Conservation (phyloP, 2,888 invertebrate species). For the Sesamia inferens region DNA sequence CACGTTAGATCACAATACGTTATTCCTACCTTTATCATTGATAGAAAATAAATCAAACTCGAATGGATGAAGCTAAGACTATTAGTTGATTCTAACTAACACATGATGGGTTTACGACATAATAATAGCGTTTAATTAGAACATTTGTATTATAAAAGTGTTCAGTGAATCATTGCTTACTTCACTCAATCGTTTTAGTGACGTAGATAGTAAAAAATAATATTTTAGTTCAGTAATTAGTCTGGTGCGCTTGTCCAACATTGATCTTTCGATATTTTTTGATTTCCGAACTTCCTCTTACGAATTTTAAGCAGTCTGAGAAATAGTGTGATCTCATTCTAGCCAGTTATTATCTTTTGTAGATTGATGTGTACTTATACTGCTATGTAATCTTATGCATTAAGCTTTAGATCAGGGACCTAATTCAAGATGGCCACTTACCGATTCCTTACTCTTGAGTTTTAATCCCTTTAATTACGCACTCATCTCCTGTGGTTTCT, state of each 20-base stretch:
- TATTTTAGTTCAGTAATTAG: slow-evolving; percentile 15
- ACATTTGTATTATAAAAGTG: slow-evolving; percentile 55
- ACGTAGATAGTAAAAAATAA: slow-evolving; percentile 31
- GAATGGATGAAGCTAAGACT: slow-evolving; percentile 12
- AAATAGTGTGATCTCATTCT: slow-evolving; percentile 8
- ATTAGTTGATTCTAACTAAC: slow-evolving; percentile 28
- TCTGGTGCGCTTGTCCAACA: neutral
- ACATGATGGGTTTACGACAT: slow-evolving; percentile 38
- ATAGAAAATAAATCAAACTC: slow-evolving; percentile 49
- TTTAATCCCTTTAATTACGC: too few species aligned
- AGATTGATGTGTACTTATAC: slow-evolving; percentile 23
- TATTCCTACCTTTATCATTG: neutral
- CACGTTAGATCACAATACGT: neutral
- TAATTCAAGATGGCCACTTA: too few species aligned
- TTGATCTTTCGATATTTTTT: slow-evolving; percentile 13
- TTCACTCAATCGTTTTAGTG: slow-evolving; percentile 49
- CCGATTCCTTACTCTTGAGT: too few species aligned
- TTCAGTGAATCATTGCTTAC: slow-evolving; percentile 52
- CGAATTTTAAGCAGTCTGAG: neutral
- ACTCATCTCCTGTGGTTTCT: too few species aligned
- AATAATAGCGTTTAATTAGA: slow-evolving; percentile 49
- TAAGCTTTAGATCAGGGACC: neutral
- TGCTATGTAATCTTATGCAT: slow-evolving; percentile 10
- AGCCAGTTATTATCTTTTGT: slow-evolving; percentile 7
- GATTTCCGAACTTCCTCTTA: slow-evolving; percentile 18